Base-by-base conservation (phyloP, 30 jellyfish, hydroid and myxozoan genomes). In the Mastigias papua region DNA sequence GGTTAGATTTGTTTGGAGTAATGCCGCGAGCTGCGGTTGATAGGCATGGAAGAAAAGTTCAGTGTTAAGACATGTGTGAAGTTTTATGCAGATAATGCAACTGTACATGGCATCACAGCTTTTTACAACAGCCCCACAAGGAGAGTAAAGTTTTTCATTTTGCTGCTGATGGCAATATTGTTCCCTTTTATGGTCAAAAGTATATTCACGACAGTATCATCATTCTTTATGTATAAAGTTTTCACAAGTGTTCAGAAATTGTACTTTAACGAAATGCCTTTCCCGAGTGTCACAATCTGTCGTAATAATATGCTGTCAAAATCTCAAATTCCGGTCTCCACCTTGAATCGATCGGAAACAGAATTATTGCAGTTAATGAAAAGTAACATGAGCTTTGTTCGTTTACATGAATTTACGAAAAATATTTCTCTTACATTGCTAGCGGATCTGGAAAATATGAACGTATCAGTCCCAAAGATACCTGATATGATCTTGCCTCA, bases 251-350 rank as follows among this genome's bases (percentile, higher is more conserved):
- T 84, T 26, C 37, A 76, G 1, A 54, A 30, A 26, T 34, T n/a
- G 25, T 3, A 35, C 63, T 11, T 3, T 17, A 23, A 46, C 0
- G 32, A 57, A 8, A 84, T 84, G 10, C 58, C 78, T 23, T 84
- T 84, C 70, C 93, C 93, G 31, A 84, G 93, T 64, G 81, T 84
- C 0, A 69, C 93, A 65, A 68, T 82, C 28, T 82, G 92, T 49
- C 92, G 92, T 35, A 82, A 82, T 22, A 51, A 70, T 16, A 29
- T 22, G 2, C 37, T 63, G 0, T 66, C 92, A 7, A 68, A 35
- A 23, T 69, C 85, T 70, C 37, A 19, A n/a, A 8, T 82, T 48
- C 76, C 92, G 10, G 85, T n/a, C 3, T 25, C 37, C 16, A 35
- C 46, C 46, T 31, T 66, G 58, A 32, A 48, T 23, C 32, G 1